phyloP scores from a whole-genome alignment of 2,888 invertebrate species.

The Campoplex capitator region DNA sequence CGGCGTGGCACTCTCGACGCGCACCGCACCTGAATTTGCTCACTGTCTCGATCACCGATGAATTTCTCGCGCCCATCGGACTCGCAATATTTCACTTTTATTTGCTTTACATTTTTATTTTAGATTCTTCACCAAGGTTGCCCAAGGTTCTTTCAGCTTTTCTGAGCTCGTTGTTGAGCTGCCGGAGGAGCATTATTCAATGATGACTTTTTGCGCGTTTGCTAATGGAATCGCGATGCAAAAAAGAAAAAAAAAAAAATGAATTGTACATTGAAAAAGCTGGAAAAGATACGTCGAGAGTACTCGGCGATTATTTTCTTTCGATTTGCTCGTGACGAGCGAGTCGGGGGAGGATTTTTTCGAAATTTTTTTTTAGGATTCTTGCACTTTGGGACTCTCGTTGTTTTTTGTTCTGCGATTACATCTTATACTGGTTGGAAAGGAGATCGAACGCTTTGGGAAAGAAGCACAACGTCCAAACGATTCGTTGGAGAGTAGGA shows the following conservation, averaged over 20 bases:
- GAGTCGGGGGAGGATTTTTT: neutral
- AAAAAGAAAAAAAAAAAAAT: neutral
- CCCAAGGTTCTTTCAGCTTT: conserved; percentile 34
- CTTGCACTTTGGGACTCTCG: neutral
- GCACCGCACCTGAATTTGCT: conserved; percentile 82
- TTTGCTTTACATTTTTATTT: conserved; percentile 25
- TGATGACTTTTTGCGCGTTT: neutral
- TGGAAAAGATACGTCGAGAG: neutral
- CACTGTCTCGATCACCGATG: conserved; percentile 69
- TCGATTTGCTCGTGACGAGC: neutral
- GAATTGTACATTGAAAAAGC: neutral
- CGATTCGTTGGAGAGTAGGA: neutral
- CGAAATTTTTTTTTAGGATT: neutral
- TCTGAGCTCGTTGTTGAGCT: neutral
- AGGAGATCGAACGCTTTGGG: neutral
- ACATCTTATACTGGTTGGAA: neutral
- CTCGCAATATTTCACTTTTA: conserved; percentile 46
- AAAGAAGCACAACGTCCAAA: neutral
- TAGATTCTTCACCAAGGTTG: conserved; percentile 50
- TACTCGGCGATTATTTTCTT: neutral
- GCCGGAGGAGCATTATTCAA: neutral
- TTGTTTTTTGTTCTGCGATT: neutral
- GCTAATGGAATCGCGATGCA: neutral
- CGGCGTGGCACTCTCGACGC: conserved; percentile 65
- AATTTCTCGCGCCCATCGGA: conserved; percentile 35